Base-by-base conservation (phyloP, 2,888 invertebrate species). In the Lomographa bimaculata region DNA sequence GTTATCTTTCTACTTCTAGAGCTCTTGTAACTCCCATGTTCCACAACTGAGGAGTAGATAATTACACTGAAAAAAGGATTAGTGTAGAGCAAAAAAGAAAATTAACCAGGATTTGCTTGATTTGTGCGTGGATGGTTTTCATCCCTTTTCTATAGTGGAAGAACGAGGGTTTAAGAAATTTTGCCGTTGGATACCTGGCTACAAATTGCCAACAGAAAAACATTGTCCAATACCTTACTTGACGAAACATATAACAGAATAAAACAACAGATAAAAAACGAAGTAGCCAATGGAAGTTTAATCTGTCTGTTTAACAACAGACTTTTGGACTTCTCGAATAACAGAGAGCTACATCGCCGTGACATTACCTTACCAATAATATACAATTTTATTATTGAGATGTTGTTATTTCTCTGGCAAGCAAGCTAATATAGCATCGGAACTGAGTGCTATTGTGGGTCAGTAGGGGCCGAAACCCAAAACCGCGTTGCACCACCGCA, bases 241-340 rank as follows among this genome's bases (percentile, higher is more conserved):
- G 36, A 39, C 5, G 26, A 35, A 9, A 14, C 16, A 7, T 35
- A 38, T 19, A 11, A 7, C 2, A 18, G 17, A 19, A 6, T n/a
- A 3, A 7, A 26, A 6, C 7, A 11, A 5, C 7, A 21, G 1
- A 21, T 21, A 7, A 7, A 21, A 10, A 4, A 9, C 3, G 7
- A 19, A 28, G 5, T 27, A 9, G 3, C 7, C 7, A 16, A 19
- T 8, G n/a, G 28, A 19, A 7, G 28, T 8, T 5, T 4, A 7
- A 6, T 6, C 8, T 5, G 45, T 63, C 5, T 58, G 58, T 18
- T 9, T 64, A 1, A 62, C 61, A 0, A 27, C 50, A 0, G 62
- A 66, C 30, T 24, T 55, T 14, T 65, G 64, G 62, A 61, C 60
- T 0, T 63, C 67, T 0, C 20, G 39, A 3, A 23, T 9, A 48